phyloP scores from a whole-genome alignment of 2,888 invertebrate species.

The Plagiodera versicolora region DNA sequence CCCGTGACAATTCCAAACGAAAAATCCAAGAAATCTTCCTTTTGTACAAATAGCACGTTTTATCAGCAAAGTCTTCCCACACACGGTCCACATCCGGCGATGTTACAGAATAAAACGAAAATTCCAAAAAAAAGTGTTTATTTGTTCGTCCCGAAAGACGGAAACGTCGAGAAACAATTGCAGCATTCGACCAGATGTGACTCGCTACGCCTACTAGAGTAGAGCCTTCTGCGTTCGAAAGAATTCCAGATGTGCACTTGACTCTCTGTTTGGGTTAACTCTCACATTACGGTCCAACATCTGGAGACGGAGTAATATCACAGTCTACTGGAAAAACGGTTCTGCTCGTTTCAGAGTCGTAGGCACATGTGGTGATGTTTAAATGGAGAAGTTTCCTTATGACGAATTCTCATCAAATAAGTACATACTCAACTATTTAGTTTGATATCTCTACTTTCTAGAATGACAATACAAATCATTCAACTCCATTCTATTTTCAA shows the following conservation, averaged over 20 bases:
- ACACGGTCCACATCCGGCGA: constrained; percentile 13
- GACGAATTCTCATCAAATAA: no score
- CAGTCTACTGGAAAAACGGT: constrained; percentile 14
- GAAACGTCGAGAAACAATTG: constrained; percentile 36
- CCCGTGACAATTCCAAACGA: no score
- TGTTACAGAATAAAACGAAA: constrained; percentile 15
- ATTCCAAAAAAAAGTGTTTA: constrained; percentile 13
- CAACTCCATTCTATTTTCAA: no score
- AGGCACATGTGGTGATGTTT: background rate
- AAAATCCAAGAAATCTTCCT: no score
- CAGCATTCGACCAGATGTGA: constrained; percentile 36
- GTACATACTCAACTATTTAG: no score
- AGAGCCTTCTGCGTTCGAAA: constrained; percentile 26
- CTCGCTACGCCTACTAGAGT: constrained; percentile 32
- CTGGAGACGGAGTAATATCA: constrained; percentile 37
- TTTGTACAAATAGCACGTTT: background rate
- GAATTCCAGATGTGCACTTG: constrained; percentile 49
- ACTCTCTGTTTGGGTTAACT: constrained; percentile 46
- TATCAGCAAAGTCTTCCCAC: background rate
- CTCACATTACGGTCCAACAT: constrained; percentile 46
- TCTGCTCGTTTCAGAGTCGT: background rate
- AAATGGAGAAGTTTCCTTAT: no score
- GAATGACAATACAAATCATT: no score
- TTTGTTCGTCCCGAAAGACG: constrained; percentile 24
- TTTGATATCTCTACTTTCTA: no score